These are phyloP conservation scores for Ageneiosus marmoratus DNA, from an alignment of 2,113 vertebrate species.

Conservation along the genomic window DNA sequence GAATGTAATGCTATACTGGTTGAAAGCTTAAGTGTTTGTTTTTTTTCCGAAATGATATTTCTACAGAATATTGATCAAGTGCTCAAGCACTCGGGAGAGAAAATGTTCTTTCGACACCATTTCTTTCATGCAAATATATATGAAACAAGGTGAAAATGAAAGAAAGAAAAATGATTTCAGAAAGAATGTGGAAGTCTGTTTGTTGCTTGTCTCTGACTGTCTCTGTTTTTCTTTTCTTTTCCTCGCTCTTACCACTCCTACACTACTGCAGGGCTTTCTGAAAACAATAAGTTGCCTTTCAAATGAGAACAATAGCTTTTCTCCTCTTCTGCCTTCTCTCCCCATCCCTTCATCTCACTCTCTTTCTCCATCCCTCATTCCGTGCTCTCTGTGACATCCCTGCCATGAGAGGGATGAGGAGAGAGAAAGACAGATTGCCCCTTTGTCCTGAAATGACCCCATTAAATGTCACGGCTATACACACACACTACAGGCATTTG, in stretches of 20 bases:
- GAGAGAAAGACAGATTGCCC: constrained; percentile 48
- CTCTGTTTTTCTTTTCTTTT: constrained; percentile 2
- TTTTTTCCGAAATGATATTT: background rate
- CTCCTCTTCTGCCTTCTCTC: constrained; percentile 56
- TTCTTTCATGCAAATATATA: background rate
- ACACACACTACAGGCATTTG: constrained; percentile 24
- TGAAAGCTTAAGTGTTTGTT: background rate
- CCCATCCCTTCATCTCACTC: constrained; percentile 49
- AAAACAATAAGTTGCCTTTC: constrained; percentile 53
- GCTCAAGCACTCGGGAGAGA: background rate
- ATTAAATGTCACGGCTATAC: constrained; percentile 46
- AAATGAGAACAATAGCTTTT: constrained; percentile 56
- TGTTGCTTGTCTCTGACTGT: background rate
- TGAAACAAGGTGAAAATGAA: background rate
- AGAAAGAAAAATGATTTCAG: constrained; percentile 9
- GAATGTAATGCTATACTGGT: background rate
- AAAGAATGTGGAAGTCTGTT: too few relatives aligned
- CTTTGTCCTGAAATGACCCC: constrained; percentile 50
- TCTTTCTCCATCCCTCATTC: constrained; percentile 62
- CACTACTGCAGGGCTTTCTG: constrained; percentile 37
- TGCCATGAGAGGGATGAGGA: constrained; percentile 63
- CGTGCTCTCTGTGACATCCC: constrained; percentile 76
- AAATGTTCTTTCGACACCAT: background rate
- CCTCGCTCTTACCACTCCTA: constrained; percentile 33
- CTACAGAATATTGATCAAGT: constrained; percentile 12